phyloP scores from a whole-genome alignment of 2,113 vertebrate species.

The Psilopogon haemacephalus region DNA sequence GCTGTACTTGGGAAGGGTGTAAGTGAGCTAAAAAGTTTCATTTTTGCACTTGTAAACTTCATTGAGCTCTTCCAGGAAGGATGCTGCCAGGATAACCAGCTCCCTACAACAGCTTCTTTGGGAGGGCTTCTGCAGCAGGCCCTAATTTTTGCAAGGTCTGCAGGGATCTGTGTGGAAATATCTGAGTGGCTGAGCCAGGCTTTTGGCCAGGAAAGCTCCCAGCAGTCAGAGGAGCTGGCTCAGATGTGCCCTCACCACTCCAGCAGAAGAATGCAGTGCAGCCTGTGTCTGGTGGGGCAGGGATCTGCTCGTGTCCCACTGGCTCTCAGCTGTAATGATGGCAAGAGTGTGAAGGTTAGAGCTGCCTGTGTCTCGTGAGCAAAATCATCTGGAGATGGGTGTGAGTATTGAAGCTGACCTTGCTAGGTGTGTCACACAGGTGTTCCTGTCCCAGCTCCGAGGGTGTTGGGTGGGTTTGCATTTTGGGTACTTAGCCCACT shows the following conservation, averaged over 20 bases:
- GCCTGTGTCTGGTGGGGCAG: background rate
- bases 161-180: background rate
- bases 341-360: background rate
- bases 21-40: background rate
- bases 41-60: background rate
- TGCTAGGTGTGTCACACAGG: background rate
- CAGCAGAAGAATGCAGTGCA: background rate
- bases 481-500: background rate
- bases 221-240: background rate
- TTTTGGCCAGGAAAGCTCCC: background rate
- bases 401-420: background rate
- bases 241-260: background rate
- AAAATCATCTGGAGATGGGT: background rate
- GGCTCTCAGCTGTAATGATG: background rate
- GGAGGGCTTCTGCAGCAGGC: background rate
- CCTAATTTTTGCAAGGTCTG: background rate
- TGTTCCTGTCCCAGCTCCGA: background rate
- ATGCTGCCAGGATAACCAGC: background rate
- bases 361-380: background rate
- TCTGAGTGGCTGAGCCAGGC: background rate
- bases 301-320: background rate
- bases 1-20: background rate
- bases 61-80: background rate
- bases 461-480: background rate
- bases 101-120: background rate